These are phyloP conservation scores for Popillia japonica DNA, from an alignment of 1,140 invertebrate genomes.

Conservation along the genomic window DNA sequence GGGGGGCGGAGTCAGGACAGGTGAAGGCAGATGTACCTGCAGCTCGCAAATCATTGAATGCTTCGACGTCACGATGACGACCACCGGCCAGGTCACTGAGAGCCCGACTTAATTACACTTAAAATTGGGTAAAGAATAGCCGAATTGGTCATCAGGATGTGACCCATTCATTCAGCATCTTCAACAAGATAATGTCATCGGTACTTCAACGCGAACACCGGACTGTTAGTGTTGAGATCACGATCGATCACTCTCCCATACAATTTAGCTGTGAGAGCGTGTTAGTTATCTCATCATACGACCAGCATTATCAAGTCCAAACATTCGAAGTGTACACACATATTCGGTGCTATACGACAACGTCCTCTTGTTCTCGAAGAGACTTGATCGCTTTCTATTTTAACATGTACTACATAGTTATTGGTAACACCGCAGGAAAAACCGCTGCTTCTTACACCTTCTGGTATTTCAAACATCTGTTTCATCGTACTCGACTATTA, in stretches of 20 bases:
- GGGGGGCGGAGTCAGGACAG: conserved; percentile 54
- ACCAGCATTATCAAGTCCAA: conserved; percentile 20
- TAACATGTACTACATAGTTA: neutral
- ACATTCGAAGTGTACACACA: conserved; percentile 24
- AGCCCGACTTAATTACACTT: conserved; percentile 39
- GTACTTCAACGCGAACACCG: neutral
- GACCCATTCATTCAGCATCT: neutral
- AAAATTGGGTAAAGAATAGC: conserved; percentile 8
- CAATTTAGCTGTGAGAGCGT: neutral
- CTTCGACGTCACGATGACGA: conserved; percentile 40
- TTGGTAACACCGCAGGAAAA: neutral
- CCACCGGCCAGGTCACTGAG: conserved; percentile 43
- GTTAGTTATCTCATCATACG: conserved; percentile 17
- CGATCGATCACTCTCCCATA: neutral
- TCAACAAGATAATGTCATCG: neutral
- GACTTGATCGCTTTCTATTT: neutral
- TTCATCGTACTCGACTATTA: neutral
- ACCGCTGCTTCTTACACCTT: neutral
- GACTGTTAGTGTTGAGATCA: neutral
- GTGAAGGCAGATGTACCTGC: conserved; percentile 53
- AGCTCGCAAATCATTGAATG: conserved; percentile 54
- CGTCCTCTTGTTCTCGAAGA: conserved; percentile 5
- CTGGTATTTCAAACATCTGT: neutral
- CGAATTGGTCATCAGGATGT: neutral
- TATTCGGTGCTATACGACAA: conserved; percentile 8